Percentiles rank a stretch among this genome's conserved stretches.
Conservation (phyloP, 2,113 vertebrate species). For the Patagioenas fasciata region DNA sequence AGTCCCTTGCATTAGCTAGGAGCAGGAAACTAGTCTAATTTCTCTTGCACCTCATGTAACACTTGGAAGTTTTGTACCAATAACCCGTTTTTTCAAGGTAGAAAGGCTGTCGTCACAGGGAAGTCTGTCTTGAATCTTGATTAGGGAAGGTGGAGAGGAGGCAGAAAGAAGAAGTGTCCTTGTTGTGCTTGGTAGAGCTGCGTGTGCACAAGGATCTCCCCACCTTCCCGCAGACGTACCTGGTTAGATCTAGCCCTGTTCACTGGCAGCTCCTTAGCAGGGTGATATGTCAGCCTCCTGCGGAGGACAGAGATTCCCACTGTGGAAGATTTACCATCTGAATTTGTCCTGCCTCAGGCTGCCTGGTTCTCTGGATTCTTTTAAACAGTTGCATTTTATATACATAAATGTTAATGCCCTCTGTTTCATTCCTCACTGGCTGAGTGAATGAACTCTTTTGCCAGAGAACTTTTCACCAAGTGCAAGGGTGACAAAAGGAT, state of each 20-base stretch:
- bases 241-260: background rate
- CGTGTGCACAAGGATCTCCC: background rate
- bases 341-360: background rate
- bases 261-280: background rate
- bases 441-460: background rate
- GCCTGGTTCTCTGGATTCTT: background rate
- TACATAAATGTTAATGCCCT: background rate
- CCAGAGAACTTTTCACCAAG: background rate
- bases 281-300: background rate
- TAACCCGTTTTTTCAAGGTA: background rate
- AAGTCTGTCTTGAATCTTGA: background rate
- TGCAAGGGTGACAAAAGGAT: background rate
- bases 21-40: background rate
- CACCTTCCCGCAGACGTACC: background rate
- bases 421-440: background rate
- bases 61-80: background rate
- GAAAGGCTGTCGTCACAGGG: background rate
- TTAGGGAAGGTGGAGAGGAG: background rate
- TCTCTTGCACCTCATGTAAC: background rate
- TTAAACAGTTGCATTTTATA: background rate
- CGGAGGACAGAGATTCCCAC: background rate
- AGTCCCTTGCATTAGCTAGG: background rate
- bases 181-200: background rate
- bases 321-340: background rate
- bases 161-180: background rate